A percentile compares a stretch with the other conserved stretches of the same genome.
These are phyloP conservation scores for Ptilodon capucinus DNA, from an alignment of 2,888 invertebrate species.

Conservation along the genomic window DNA sequence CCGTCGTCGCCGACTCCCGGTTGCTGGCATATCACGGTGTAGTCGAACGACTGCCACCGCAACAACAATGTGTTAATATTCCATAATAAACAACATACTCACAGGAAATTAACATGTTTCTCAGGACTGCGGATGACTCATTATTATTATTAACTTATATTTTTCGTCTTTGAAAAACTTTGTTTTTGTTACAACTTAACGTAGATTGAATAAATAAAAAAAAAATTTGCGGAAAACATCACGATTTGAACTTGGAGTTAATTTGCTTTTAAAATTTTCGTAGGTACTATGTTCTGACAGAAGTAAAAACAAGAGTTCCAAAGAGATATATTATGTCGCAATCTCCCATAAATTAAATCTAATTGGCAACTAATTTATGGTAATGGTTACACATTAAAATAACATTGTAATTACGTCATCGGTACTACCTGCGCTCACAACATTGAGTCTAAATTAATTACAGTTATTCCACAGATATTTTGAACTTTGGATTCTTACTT, in stretches of 20 bases:
- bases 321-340: conserved; percentile 51
- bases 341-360: conserved; percentile 62
- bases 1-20: conserved; percentile 81
- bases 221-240: background rate
- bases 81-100: background rate
- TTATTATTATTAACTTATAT: background rate
- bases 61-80: conserved; percentile 5
- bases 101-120: background rate
- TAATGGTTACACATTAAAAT: conserved; percentile 69
- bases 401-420: conserved; percentile 61
- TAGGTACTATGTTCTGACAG: conserved; percentile 21
- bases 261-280: conserved; percentile 21
- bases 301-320: conserved; percentile 34
- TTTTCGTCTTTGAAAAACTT: background rate
- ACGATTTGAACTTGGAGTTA: conserved; percentile 8
- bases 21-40: conserved; percentile 93
- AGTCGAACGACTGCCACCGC: conserved; percentile 91
- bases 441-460: conserved; percentile 20
- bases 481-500: conserved; percentile 7
- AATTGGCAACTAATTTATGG: conserved; percentile 70
- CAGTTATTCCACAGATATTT: conserved; percentile 27
- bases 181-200: background rate
- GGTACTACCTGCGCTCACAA: conserved; percentile 24
- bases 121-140: background rate
- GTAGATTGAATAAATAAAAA: background rate